These are phyloP conservation scores for Gouania willdenowi DNA, from an alignment of 2,797 vertebrate genomes.

Conservation along the genomic window DNA sequence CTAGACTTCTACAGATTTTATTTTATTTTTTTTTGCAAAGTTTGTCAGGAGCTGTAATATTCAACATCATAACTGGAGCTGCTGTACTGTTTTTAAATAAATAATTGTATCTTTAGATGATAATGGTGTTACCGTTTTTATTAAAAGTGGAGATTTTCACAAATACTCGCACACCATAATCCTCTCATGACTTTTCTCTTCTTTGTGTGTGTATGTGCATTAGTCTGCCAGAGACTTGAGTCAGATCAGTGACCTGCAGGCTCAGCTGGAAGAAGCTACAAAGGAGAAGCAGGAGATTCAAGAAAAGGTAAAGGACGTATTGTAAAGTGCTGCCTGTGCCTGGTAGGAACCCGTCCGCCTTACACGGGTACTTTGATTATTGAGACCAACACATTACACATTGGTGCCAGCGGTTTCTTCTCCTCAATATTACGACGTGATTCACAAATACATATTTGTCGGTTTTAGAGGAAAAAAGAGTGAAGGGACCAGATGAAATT, in stretches of 20 bases:
- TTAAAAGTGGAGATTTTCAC: background rate
- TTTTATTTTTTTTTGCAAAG: too few species aligned
- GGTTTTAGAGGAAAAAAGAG: conserved; percentile 29
- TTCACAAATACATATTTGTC: conserved; percentile 54
- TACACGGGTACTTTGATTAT: conserved; percentile 49
- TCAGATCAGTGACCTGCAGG: conserved; percentile 95
- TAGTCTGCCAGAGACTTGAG: conserved; percentile 92
- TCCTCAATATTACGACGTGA: conserved; percentile 22
- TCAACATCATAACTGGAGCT: too few species aligned
- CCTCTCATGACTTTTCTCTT: conserved; percentile 5
- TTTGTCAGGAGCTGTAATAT: too few species aligned
- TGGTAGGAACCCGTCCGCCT: conserved; percentile 28
- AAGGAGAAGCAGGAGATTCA: conserved; percentile 97
- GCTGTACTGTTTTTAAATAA: too few species aligned
- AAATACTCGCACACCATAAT: conserved; percentile 5
- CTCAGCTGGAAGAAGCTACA: conserved; percentile 88
- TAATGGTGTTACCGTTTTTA: conserved; percentile 10
- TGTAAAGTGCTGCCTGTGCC: conserved; percentile 23
- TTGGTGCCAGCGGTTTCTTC: conserved; percentile 17
- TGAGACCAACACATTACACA: conserved; percentile 19
- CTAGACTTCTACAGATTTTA: too few species aligned
- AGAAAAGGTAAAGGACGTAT: conserved; percentile 86
- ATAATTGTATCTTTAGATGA: too few species aligned
- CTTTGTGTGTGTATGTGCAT: conserved; percentile 5
- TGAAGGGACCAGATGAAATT: conserved; percentile 11